Base-by-base conservation (phyloP, 2,113 vertebrate genomes). In the Hydrolagus affinis region DNA sequence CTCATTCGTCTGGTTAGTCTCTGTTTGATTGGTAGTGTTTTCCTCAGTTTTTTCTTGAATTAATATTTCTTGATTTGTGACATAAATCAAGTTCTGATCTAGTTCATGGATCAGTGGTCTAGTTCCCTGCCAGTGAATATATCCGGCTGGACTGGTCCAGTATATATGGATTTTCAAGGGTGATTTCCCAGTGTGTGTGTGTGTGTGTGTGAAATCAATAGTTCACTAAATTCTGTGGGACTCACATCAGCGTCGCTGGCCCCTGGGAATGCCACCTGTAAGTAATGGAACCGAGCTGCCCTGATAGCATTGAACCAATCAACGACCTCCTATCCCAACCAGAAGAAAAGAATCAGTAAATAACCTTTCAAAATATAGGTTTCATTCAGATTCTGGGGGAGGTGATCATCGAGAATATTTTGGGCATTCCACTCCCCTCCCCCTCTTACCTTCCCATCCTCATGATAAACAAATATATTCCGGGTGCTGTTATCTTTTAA, bases 231-330 rank as follows among this genome's bases (percentile, higher is more conserved):
- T 44, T 44, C 44, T 44, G 44, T 59, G n/a, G 32, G 21, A 94
- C 92, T 94, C 88, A 99, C 98, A 66, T 98, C 98, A 0, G 87
- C 57, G 0, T 98, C 92, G 0, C 95, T 95, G 85, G 96, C 95
- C 66, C 96, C 97, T 0, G 98, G 98, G 89, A 99, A 99, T 0
- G 98, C 98, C 91, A 99, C 97, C 89, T 97, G 95, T 87, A 98
- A 91, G 91, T 99, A 99, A 88, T 98, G 97, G 87, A 99, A 95
- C 80, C 98, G 97, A 0, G 96, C 94, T 0, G 97, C 96, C 0
- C 98, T 94, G 19, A 99, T 97, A 0, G 96, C 94, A 0, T 99
- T 99, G 89, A 96, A 96, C 98, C 98, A 99, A 88, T 99, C 96
- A 85, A 97, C 97, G 3, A 97, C 96, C 88, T 97, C 97, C 98